Evolutionary conservation across 2,888 invertebrate species (phyloP).

Genomic region (Catocala sponsa): DNA sequence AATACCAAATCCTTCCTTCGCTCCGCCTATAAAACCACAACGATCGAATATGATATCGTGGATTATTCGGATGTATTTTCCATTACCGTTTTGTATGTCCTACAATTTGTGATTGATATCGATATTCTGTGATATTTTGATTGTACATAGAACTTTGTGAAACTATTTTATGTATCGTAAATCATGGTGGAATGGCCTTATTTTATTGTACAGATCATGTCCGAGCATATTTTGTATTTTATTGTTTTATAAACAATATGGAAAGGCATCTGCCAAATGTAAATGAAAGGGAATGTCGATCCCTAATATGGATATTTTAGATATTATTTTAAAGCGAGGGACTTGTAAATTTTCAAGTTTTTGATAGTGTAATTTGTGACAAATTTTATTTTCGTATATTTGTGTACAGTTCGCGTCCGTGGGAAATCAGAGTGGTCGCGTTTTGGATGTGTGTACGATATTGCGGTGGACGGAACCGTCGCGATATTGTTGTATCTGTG

Average conservation of each 20-base stretch:
- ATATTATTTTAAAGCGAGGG: constrained; percentile 67
- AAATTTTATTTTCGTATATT: constrained; percentile 80
- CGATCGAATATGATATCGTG: constrained; percentile 18
- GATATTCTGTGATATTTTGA: constrained; percentile 75
- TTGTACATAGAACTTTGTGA: constrained; percentile 78
- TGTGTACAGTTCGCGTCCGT: constrained; percentile 77
- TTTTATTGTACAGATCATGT: constrained; percentile 74
- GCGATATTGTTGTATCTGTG: constrained; percentile 72
- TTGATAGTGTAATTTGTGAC: constrained; percentile 73
- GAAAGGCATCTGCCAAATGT: constrained; percentile 31
- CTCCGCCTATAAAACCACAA: constrained; percentile 33
- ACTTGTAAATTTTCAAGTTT: constrained; percentile 78
- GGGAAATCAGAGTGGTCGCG: constrained; percentile 73
- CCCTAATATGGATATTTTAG: constrained; percentile 61
- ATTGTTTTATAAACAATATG: constrained; percentile 59
- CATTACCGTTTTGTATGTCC: constrained; percentile 31
- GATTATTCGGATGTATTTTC: constrained; percentile 44
- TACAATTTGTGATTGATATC: constrained; percentile 42
- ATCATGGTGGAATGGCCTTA: constrained; percentile 70
- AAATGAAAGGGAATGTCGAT: constrained; percentile 24
- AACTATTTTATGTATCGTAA: constrained; percentile 73
- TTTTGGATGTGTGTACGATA: constrained; percentile 73
- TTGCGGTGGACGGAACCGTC: constrained; percentile 57
- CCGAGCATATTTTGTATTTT: constrained; percentile 64
- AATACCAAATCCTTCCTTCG: constrained; percentile 43